phyloP scores from a whole-genome alignment of 2,797 vertebrate species.

The Crypturellus tataupa region DNA sequence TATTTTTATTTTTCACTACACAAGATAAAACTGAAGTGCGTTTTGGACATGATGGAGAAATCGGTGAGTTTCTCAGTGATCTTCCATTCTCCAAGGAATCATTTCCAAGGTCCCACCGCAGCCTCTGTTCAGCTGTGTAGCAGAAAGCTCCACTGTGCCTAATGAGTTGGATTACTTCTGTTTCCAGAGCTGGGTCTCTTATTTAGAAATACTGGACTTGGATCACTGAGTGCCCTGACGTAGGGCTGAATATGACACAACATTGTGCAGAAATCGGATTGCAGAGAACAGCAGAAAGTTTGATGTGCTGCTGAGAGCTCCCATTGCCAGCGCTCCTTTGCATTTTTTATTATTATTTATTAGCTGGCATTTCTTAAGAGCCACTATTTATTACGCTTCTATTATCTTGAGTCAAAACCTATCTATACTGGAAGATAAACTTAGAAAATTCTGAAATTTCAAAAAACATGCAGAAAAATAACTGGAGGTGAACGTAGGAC shows the following conservation, averaged over 20 bases:
- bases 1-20: background rate
- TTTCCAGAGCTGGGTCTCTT: background rate
- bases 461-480: background rate
- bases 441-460: background rate
- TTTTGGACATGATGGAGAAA: background rate
- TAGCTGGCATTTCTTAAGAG: background rate
- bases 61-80: background rate
- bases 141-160: background rate
- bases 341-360: background rate
- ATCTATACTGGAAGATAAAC: background rate
- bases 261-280: background rate
- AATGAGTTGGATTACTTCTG: background rate
- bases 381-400: background rate
- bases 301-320: background rate
- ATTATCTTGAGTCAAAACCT: background rate
- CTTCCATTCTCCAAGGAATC: background rate
- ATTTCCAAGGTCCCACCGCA: background rate
- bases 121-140: background rate
- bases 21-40: background rate
- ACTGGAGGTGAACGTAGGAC: background rate
- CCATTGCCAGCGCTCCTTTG: background rate
- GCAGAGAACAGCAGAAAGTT: background rate
- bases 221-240: background rate
- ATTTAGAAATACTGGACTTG: background rate
- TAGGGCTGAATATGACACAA: background rate